Percentiles rank a stretch among this genome's conserved stretches.
Conservation (phyloP, 2,113 vertebrate species). For the Sinocyclocheilus anshuiensis region DNA sequence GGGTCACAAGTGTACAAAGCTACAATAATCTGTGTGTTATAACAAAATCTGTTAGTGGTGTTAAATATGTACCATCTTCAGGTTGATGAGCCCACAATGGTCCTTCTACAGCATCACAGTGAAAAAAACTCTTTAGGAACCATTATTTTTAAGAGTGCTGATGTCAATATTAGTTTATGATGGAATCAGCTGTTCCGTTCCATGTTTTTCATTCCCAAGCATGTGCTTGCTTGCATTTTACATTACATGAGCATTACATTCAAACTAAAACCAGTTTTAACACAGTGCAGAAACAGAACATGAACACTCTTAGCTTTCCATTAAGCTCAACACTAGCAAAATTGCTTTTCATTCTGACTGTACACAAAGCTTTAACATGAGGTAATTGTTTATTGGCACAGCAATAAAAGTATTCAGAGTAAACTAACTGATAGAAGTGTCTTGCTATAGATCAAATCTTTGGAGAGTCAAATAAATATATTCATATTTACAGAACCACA, state of each 20-base stretch:
- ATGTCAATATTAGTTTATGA: background rate
- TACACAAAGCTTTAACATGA: constrained; percentile 12
- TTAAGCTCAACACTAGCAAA: background rate
- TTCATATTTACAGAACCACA: background rate
- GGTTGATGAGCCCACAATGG: background rate
- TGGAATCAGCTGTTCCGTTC: background rate
- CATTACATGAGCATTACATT: background rate
- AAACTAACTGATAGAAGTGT: background rate
- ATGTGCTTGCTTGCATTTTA: background rate
- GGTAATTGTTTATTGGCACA: constrained; percentile 39
- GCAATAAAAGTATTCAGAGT: background rate
- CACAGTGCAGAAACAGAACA: background rate
- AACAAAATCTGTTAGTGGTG: too few relatives aligned
- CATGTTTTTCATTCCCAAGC: background rate
- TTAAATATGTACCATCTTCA: too few relatives aligned
- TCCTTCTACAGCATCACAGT: too few relatives aligned
- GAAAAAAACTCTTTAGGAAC: too few relatives aligned
- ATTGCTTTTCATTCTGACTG: constrained; percentile 38
- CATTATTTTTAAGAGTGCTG: too few relatives aligned
- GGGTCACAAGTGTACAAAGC: background rate
- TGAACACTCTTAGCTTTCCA: background rate
- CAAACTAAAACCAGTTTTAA: background rate
- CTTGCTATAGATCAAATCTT: background rate
- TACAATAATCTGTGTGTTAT: background rate
- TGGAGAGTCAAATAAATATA: background rate